Percentiles rank a stretch among this genome's conserved stretches.
Evolutionary conservation across 2,888 invertebrate genomes (phyloP).

Genomic region (Acronicta alni): DNA sequence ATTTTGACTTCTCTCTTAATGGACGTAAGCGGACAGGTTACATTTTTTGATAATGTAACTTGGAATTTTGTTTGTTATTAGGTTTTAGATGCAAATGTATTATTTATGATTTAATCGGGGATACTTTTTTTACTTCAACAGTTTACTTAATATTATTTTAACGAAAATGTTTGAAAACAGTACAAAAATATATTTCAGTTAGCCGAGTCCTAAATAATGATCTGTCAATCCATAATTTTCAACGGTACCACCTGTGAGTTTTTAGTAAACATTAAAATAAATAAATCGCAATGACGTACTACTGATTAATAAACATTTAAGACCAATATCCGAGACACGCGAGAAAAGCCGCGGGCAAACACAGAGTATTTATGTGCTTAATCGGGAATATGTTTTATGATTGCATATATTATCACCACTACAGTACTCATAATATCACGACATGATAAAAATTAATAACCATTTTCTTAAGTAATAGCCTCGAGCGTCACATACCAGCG

Average conservation of each 20-base stretch:
- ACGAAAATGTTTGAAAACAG: no score
- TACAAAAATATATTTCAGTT: neutral
- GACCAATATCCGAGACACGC: constrained; percentile 38
- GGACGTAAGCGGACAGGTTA: constrained; percentile 69
- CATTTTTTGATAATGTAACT: constrained; percentile 52
- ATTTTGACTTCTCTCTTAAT: constrained; percentile 87
- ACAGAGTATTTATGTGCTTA: constrained; percentile 37
- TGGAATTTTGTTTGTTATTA: constrained; percentile 50
- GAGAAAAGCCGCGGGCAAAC: constrained; percentile 46
- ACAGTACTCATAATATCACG: constrained; percentile 48
- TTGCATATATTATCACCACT: constrained; percentile 40
- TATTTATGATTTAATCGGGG: constrained; percentile 35
- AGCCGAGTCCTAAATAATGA: neutral
- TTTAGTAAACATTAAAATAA: constrained; percentile 19
- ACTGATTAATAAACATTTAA: constrained; percentile 49
- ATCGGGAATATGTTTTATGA: constrained; percentile 41
- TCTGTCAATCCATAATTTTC: neutral
- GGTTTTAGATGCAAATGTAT: constrained; percentile 44
- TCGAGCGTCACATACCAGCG: constrained; percentile 35
- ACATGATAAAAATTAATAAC: constrained; percentile 49
- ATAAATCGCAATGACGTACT: constrained; percentile 35
- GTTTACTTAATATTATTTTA: neutral
- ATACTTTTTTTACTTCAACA: constrained; percentile 1
- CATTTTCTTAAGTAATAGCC: constrained; percentile 46
- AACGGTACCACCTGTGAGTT: constrained; percentile 1